phyloP scores from a whole-genome alignment of 2,888 invertebrate species.

The Heliconius cydno region DNA sequence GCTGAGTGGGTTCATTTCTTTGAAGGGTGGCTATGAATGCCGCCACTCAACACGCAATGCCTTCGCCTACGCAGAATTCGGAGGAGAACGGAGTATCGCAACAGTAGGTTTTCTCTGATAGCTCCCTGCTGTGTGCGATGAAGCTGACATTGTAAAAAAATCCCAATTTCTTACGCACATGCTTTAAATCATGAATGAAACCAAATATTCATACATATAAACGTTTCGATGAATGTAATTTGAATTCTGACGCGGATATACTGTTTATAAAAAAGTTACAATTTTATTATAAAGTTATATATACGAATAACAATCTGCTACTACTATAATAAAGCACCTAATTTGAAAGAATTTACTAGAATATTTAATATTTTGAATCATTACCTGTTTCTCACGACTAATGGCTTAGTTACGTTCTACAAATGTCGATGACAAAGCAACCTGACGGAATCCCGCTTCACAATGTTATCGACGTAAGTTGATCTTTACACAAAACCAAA shows the following conservation, averaged over 20 bases:
- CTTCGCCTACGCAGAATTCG: too few relatives aligned
- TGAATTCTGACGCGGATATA: neutral
- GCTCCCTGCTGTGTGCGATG: too few relatives aligned
- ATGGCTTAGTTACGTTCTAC: conserved; percentile 41
- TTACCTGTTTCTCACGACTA: conserved; percentile 43
- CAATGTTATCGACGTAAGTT: conserved; percentile 37
- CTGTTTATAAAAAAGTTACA: neutral
- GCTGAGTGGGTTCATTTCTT: too few relatives aligned
- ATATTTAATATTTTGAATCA: conserved; percentile 37
- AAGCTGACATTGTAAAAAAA: too few relatives aligned
- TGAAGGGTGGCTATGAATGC: too few relatives aligned
- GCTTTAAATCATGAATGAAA: neutral
- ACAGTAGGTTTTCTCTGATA: too few relatives aligned
- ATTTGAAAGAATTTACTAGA: conserved; percentile 31
- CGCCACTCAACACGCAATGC: too few relatives aligned
- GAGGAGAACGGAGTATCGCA: too few relatives aligned
- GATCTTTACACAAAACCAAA: conserved; percentile 20
- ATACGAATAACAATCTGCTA: neutral
- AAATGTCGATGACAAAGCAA: conserved; percentile 46
- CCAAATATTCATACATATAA: neutral
- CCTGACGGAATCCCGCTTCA: conserved; percentile 40
- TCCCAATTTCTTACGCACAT: too few relatives aligned
- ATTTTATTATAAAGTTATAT: neutral
- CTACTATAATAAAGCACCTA: neutral
- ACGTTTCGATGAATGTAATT: neutral